Conservation (phyloP, 2,113 vertebrate species). For the Leiothrix lutea region DNA sequence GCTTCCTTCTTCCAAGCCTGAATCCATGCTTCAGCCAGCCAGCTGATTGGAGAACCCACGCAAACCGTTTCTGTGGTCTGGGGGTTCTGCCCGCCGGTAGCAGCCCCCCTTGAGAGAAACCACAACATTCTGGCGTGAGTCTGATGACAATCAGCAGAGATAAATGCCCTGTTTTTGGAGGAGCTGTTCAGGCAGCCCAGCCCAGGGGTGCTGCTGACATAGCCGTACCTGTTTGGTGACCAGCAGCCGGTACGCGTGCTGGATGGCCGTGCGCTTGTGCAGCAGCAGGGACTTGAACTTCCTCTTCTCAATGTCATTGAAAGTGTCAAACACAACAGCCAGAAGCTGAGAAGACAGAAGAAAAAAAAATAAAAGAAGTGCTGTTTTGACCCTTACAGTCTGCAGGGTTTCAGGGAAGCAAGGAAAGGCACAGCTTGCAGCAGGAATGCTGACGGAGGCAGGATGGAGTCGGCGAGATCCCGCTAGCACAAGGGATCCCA, state of each 20-base stretch:
- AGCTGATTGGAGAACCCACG: no score
- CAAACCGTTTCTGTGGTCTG: no score
- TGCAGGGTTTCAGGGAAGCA: background rate
- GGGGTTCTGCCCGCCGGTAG: no score
- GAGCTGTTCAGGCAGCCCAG: background rate
- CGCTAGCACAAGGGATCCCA: accelerated
- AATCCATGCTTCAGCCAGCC: no score
- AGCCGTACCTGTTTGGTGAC: constrained; percentile 84
- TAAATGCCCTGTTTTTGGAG: background rate
- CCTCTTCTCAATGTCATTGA: constrained; percentile 95
- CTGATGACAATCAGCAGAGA: background rate
- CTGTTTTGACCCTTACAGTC: background rate
- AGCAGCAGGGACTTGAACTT: constrained; percentile 97
- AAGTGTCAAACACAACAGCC: constrained; percentile 97
- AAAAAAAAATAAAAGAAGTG: background rate
- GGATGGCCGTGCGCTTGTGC: constrained; percentile 91
- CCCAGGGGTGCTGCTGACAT: background rate
- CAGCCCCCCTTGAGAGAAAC: no score
- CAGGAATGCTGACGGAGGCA: background rate
- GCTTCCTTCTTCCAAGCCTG: no score
- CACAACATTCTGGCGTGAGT: no score
- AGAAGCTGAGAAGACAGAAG: constrained; percentile 78
- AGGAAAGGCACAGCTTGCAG: background rate
- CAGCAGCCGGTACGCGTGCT: constrained; percentile 89
- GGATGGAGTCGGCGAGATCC: accelerated